Conservation (phyloP, 2,888 invertebrate species). For the Sphaeridia pumilis region DNA sequence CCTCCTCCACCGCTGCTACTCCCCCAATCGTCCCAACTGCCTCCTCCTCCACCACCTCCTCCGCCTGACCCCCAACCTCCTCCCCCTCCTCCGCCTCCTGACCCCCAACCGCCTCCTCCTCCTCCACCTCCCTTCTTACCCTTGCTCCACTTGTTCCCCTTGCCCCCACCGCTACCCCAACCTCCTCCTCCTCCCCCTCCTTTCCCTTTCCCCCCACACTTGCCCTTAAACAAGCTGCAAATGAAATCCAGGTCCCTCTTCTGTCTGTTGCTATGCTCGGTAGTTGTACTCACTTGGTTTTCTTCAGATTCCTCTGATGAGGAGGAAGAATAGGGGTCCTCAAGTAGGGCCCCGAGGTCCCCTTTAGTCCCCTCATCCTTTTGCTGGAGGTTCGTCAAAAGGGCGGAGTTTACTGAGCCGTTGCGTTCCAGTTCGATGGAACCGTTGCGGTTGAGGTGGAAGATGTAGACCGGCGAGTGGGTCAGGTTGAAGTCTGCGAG, state of each 20-base stretch:
- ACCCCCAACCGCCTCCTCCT: not conserved
- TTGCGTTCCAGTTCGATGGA: not conserved
- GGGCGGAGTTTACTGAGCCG: too few species aligned
- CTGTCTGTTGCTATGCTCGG: not conserved
- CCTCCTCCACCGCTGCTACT: not conserved
- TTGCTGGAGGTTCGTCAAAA: too few species aligned
- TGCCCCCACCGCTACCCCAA: not conserved
- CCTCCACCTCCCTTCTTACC: not conserved
- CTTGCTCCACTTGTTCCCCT: not conserved
- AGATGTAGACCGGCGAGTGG: not conserved
- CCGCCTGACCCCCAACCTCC: not conserved
- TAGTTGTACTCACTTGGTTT: not conserved
- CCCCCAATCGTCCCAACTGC: not conserved
- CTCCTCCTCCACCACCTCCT: not conserved
- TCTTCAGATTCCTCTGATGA: too few species aligned
- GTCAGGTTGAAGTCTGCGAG: not conserved
- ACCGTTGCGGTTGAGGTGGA: not conserved
- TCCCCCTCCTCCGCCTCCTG: too few species aligned
- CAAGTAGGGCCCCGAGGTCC: not conserved
- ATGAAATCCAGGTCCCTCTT: not conserved
- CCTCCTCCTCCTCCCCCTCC: slow-evolving; percentile 1
- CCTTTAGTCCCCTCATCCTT: too few species aligned
- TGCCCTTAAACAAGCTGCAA: not conserved
- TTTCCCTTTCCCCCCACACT: too few species aligned
- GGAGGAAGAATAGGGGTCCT: too few species aligned